Evolutionary conservation across 2,888 invertebrate genomes (phyloP).

Genomic region (Eupelmus urozonus): DNA sequence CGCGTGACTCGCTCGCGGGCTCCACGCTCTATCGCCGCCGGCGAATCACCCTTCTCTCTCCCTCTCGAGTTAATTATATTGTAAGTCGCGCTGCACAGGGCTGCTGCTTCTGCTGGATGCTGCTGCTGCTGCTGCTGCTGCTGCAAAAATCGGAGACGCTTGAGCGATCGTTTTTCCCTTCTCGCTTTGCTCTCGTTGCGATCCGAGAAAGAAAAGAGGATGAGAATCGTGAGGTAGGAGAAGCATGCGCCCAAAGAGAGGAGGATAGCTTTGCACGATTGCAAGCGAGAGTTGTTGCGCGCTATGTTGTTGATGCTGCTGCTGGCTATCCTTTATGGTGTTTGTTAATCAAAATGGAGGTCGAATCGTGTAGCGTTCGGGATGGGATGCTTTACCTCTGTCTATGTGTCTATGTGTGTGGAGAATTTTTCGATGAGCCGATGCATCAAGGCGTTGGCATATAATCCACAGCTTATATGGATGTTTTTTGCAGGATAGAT

Average conservation of each 20-base stretch:
- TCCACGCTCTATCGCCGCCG: constrained; percentile 60
- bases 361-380: constrained; percentile 28
- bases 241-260: constrained; percentile 18
- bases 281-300: neutral
- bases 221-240: constrained; percentile 56
- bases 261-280: constrained; percentile 28
- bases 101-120: neutral
- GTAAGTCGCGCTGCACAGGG: constrained; percentile 39
- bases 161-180: constrained; percentile 46
- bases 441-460: too few species aligned
- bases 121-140: too few species aligned
- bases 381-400: neutral
- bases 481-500: too few species aligned
- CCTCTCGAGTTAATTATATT: constrained; percentile 54
- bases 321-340: constrained; percentile 55
- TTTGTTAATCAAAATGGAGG: constrained; percentile 59
- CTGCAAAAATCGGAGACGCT: constrained; percentile 38
- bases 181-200: neutral
- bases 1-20: constrained; percentile 58
- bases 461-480: too few species aligned
- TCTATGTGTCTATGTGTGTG: too few species aligned
- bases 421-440: too few species aligned
- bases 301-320: too few species aligned
- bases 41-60: constrained; percentile 60
- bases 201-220: neutral